Evolutionary conservation across 2,888 invertebrate species (phyloP).

Genomic region (Drepanosiphum platanoidis): DNA sequence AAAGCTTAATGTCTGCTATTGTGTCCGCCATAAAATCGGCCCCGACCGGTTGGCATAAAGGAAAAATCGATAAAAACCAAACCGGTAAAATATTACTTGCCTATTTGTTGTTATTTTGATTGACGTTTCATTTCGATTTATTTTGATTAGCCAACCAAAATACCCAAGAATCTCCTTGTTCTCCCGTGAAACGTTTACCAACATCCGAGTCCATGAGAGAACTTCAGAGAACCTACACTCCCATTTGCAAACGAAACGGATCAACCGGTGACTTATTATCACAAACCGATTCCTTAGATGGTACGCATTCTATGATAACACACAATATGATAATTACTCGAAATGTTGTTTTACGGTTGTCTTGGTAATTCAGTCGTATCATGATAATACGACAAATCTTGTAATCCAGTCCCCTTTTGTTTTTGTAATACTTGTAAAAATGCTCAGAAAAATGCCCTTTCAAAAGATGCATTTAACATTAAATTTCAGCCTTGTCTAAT

Average conservation of each 20-base stretch:
- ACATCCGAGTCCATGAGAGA: slow-evolving; percentile 50
- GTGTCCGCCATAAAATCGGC: slow-evolving; percentile 58
- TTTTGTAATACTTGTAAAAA: too few species aligned
- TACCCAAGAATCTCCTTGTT: slow-evolving; percentile 21
- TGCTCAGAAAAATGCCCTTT: too few species aligned
- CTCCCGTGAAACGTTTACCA: slow-evolving; percentile 37
- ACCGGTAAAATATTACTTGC: not conserved
- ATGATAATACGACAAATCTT: too few species aligned
- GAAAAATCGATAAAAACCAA: slow-evolving; percentile 29
- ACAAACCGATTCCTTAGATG: slow-evolving; percentile 56
- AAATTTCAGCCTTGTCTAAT: too few species aligned
- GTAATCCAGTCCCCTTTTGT: not conserved
- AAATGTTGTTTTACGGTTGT: too few species aligned
- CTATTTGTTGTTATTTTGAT: not conserved
- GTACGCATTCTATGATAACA: slow-evolving; percentile 25
- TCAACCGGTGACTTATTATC: slow-evolving; percentile 46
- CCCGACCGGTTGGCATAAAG: slow-evolving; percentile 48
- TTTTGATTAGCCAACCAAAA: slow-evolving; percentile 31
- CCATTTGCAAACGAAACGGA: slow-evolving; percentile 27
- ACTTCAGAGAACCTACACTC: slow-evolving; percentile 33
- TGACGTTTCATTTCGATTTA: not conserved
- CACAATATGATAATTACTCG: too few species aligned
- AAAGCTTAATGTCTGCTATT: slow-evolving; percentile 55
- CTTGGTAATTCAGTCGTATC: too few species aligned
- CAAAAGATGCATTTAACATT: too few species aligned